These are phyloP conservation scores for Pelodiscus sinensis DNA, from an alignment of 2,113 vertebrate genomes.

Conservation along the genomic window DNA sequence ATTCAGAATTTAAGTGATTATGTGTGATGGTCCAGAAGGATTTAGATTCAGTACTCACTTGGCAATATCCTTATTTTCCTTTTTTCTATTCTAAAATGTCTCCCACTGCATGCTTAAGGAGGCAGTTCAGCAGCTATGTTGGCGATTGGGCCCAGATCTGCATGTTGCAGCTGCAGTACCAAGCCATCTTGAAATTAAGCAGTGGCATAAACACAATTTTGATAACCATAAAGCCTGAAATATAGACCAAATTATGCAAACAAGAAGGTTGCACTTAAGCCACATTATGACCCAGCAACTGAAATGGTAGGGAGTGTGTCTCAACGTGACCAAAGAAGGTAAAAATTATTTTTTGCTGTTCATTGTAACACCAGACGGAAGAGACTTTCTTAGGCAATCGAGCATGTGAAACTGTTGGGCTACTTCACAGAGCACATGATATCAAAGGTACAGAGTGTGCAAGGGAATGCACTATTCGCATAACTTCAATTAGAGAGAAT, in stretches of 20 bases:
- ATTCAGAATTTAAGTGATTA: background rate
- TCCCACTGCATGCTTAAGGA: background rate
- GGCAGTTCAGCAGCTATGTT: background rate
- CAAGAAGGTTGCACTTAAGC: background rate
- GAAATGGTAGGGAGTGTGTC: background rate
- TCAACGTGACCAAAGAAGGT: background rate
- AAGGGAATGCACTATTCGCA: conserved; percentile 13
- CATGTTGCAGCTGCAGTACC: background rate
- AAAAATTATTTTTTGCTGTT: conserved; percentile 26
- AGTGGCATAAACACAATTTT: background rate
- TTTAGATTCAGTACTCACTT: background rate
- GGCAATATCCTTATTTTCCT: background rate
- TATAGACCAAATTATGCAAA: background rate
- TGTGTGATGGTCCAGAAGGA: background rate
- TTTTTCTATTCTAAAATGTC: accelerated
- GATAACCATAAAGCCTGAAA: background rate
- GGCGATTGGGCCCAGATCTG: background rate
- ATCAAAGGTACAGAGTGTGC: background rate
- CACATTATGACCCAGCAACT: background rate
- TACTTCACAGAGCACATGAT: background rate
- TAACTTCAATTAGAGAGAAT: conserved; percentile 14
- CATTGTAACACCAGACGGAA: background rate
- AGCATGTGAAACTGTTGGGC: conserved; percentile 23
- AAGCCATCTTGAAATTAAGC: background rate
- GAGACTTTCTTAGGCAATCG: background rate